Evolutionary conservation across 2,797 vertebrate species (phyloP).

Genomic region (Erithacus rubecula): DNA sequence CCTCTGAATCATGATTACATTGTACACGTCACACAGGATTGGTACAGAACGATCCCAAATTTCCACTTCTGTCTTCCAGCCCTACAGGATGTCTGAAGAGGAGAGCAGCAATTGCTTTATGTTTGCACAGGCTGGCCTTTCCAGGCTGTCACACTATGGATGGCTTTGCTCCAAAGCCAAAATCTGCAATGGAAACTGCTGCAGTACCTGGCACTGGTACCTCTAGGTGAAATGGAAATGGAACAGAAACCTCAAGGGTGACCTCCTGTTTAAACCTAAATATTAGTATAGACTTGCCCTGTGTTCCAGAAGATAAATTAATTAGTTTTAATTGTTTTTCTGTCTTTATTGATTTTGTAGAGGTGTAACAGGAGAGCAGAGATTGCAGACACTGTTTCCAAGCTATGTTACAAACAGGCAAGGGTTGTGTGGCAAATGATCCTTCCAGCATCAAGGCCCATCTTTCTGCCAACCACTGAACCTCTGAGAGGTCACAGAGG

Average conservation of each 20-base stretch:
- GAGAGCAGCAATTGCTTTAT: background rate
- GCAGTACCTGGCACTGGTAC: background rate
- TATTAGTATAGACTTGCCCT: background rate
- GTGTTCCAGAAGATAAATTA: background rate
- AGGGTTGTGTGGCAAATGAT: background rate
- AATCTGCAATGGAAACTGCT: background rate
- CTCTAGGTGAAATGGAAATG: too few species aligned
- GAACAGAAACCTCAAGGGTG: background rate
- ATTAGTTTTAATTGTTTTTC: background rate
- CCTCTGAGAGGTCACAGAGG: background rate
- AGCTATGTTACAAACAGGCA: rapidly evolving
- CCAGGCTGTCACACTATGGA: rapidly evolving
- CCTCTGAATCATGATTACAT: background rate
- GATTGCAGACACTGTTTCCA: background rate
- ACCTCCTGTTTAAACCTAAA: background rate
- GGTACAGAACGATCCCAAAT: rapidly evolving
- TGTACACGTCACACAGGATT: background rate
- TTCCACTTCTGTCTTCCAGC: background rate
- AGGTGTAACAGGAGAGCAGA: background rate
- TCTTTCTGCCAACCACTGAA: background rate
- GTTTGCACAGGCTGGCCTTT: background rate
- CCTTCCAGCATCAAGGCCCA: background rate
- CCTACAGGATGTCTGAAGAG: rapidly evolving
- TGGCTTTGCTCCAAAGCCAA: background rate
- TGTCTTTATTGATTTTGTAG: background rate